Percentiles rank a stretch among this genome's conserved stretches.
These are phyloP conservation scores for Neofelis nebulosa DNA, from an alignment of 2,113 vertebrate genomes.

Conservation along the genomic window DNA sequence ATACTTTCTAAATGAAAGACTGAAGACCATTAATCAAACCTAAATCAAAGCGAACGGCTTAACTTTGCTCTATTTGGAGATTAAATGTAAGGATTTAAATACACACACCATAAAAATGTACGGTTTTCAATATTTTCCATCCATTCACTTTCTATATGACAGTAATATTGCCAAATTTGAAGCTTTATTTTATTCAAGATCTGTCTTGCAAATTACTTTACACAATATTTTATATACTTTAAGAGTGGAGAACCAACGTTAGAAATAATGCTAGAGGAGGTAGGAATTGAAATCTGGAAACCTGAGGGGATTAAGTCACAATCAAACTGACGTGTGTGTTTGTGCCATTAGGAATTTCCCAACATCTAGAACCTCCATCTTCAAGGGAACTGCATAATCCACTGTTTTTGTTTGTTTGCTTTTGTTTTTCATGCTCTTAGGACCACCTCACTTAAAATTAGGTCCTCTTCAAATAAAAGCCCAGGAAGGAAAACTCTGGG, in stretches of 20 bases:
- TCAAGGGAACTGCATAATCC: not conserved
- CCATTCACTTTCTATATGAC: conserved; percentile 43
- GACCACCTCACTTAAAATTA: rapidly evolving
- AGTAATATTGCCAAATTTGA: conserved; percentile 20
- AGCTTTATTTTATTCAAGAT: conserved; percentile 49
- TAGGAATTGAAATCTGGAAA: not conserved
- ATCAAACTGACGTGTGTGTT: not conserved
- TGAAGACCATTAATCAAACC: conserved; percentile 63
- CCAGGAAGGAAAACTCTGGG: not conserved
- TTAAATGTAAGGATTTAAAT: conserved; percentile 67
- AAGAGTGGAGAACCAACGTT: not conserved
- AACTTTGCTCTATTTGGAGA: conserved; percentile 58
- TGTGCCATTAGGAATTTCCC: not conserved
- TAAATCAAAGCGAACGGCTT: conserved; percentile 44
- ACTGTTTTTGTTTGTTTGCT: not conserved
- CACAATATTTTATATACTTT: not conserved
- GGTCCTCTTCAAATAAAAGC: not conserved
- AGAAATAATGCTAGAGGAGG: not conserved
- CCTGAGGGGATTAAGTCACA: not conserved
- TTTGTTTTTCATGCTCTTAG: not conserved
- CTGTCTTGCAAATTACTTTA: conserved; percentile 16
- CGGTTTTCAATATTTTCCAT: conserved; percentile 50
- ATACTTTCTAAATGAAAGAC: conserved; percentile 59
- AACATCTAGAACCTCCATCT: rapidly evolving
- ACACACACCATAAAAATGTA: conserved; percentile 41